These are phyloP conservation scores for Emberiza fucata DNA, from an alignment of 2,113 vertebrate species.

Conservation along the genomic window DNA sequence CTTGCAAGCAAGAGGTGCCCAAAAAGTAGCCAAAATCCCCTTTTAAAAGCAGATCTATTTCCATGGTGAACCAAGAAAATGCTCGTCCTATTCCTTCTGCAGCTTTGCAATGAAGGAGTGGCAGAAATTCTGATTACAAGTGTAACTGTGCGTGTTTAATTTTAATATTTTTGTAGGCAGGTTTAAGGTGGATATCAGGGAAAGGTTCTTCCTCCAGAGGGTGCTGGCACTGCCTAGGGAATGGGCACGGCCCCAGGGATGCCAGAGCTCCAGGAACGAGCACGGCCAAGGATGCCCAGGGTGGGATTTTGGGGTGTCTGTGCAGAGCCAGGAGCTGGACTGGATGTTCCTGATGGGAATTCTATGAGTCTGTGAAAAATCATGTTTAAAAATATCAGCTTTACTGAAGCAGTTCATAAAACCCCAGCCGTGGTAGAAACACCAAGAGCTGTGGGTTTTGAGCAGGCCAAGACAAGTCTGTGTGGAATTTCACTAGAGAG, in stretches of 20 bases:
- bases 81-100: background rate
- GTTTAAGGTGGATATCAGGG: rapidly evolving
- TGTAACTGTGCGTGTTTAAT: background rate
- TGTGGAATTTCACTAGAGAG: background rate
- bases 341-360: background rate
- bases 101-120: background rate
- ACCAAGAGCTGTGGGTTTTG: background rate
- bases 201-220: background rate
- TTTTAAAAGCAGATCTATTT: background rate
- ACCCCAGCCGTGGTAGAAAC: background rate
- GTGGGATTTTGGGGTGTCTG: background rate
- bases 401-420: background rate
- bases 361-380: background rate
- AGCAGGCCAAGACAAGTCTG: background rate
- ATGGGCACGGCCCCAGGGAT: background rate
- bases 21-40: background rate
- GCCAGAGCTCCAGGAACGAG: background rate
- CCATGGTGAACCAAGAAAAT: background rate
- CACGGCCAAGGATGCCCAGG: background rate
- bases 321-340: rapidly evolving
- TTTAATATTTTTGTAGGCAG: background rate
- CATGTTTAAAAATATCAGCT: background rate
- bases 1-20: background rate
- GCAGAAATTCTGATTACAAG: background rate
- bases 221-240: background rate